Evolutionary conservation across 2,113 vertebrate species (phyloP).

Genomic region (Cheirogaleus medius): DNA sequence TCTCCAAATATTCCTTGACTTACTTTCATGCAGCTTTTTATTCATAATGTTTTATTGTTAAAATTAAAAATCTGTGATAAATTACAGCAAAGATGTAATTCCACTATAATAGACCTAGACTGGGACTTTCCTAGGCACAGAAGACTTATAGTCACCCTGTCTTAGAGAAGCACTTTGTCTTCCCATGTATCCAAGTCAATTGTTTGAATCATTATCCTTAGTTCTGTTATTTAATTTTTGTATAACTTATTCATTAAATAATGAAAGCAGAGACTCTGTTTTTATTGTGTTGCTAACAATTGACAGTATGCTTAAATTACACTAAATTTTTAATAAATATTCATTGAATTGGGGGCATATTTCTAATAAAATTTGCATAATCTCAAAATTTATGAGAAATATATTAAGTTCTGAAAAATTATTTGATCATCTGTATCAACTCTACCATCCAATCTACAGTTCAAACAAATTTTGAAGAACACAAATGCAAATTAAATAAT

Average conservation of each 20-base stretch:
- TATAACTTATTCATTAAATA: neutral
- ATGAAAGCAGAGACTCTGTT: neutral
- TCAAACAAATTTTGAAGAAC: neutral
- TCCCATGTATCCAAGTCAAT: neutral
- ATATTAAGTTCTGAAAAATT: neutral
- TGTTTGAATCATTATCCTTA: neutral
- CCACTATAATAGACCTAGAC: neutral
- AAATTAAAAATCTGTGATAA: neutral
- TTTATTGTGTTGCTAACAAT: neutral
- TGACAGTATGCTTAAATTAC: neutral
- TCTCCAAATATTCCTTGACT: neutral
- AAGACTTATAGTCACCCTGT: neutral
- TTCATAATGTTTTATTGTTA: neutral
- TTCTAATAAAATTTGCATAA: neutral
- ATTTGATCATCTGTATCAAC: neutral
- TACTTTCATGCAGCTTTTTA: neutral
- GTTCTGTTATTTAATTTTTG: neutral
- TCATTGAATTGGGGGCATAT: neutral
- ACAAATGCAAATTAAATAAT: neutral
- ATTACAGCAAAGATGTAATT: neutral
- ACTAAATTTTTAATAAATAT: neutral
- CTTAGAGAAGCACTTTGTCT: neutral
- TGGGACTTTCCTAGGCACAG: neutral
- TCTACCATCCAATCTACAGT: neutral
- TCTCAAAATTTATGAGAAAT: neutral